phyloP scores from a whole-genome alignment of 2,113 vertebrate species.

The Felis catus region F.catus_Fca126_mat1.0 CM031412.1:62140501-62141000 shows the following conservation, averaged over 20 bases:
- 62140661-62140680: neutral
- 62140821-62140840: too few species aligned
- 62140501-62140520: neutral
- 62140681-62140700: neutral
- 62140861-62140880: too few species aligned
- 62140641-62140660: neutral
- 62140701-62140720: neutral
- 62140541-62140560: neutral
- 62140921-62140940: too few species aligned
- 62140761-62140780: too few species aligned
- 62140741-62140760: neutral
- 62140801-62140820: too few species aligned
- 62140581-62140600: neutral
- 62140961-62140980: neutral
- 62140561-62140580: neutral
- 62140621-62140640: neutral
- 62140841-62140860: too few species aligned
- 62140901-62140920: too few species aligned
- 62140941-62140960: too few species aligned
- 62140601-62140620: neutral
- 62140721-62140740: neutral
- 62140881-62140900: too few species aligned
- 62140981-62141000: neutral
- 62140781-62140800: too few species aligned
- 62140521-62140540: neutral